Base-by-base conservation (phyloP, 1,140 invertebrate species). In the Gryllus bimaculatus region DNA sequence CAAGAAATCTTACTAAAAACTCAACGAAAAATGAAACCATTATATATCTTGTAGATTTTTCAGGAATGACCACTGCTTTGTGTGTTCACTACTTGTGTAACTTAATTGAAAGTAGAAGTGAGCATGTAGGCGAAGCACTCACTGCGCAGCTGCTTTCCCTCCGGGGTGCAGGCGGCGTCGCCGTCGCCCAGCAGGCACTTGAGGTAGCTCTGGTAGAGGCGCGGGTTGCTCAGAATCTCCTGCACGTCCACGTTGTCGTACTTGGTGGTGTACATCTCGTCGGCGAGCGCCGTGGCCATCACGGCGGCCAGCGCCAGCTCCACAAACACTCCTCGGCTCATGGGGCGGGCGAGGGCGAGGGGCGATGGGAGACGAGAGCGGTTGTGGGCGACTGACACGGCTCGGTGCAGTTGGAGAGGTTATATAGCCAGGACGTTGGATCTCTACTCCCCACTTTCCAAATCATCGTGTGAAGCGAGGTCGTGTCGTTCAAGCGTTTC, bases 231-330 rank as follows among this genome's bases (percentile, higher is more conserved):
- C 73, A 90, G 83, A n/a, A 90, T 84, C 47, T 82, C 49, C 47
- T 90, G 86, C 12, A 90, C 83, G 81, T 90, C 87, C 73, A 90
- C 80, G 81, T 87, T 85, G 81, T 90, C 89, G 82, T 88, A 90
- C 81, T 88, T 88, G 8, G 86, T 89, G 7, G 88, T 87, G 81
- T 89, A 90, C 80, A 85, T 86, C 10, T 83, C 83, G 5, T 82
- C 81, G 10, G 84, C 83, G 13, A 75, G 48, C 76, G 81, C 78
- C 54, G 48, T 66, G 39, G 80, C 79, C 48, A 82, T 76, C 74
- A 83, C 81, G 47, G 80, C 79, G 75, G 78, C 47, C 49, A 81
- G 73, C 7, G 21, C 74, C 74, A 48, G 74, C 8, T 12, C 18
- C 12, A 79, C 8, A 12, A 47, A 5, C 2, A 7, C 47, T 48